A percentile compares a stretch with the other conserved stretches of the same genome.
Evolutionary conservation across 2,113 vertebrate species (phyloP).

Genomic region (Turdus rufiventris): DNA sequence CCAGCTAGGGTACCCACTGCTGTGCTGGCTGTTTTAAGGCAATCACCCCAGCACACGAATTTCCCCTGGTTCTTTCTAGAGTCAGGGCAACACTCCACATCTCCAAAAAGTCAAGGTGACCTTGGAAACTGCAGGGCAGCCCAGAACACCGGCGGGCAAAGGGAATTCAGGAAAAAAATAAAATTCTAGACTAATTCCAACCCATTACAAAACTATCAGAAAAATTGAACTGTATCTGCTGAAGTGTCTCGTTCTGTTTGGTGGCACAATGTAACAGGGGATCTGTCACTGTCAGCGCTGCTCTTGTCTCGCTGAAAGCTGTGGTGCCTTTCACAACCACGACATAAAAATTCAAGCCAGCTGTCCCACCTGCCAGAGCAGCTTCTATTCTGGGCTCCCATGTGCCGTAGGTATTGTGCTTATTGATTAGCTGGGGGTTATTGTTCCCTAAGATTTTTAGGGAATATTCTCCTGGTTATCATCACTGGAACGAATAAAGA

Average conservation of each 20-base stretch:
- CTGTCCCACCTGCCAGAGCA: background rate
- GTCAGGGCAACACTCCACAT: background rate
- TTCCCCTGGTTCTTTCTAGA: background rate
- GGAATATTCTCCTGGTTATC: background rate
- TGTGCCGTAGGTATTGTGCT: background rate
- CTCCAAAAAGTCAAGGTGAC: background rate
- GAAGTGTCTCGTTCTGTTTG: background rate
- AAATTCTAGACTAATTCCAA: background rate
- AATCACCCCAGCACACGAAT: background rate
- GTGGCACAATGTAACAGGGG: constrained; percentile 22
- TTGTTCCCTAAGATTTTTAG: background rate
- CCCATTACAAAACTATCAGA: background rate
- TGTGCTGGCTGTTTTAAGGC: background rate
- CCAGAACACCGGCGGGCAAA: background rate
- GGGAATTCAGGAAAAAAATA: background rate
- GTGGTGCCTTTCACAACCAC: constrained; percentile 18
- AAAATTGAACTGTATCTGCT: background rate
- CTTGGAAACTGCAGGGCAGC: background rate
- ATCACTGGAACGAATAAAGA: background rate
- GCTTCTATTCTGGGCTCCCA: background rate
- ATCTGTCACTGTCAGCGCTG: constrained; percentile 47
- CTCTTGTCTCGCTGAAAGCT: constrained; percentile 31
- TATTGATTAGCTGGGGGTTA: background rate
- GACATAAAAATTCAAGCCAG: constrained; percentile 5
- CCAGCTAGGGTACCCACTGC: background rate